phyloP scores from a whole-genome alignment of 2,113 vertebrate genomes.

The Galemys pyrenaicus region DNA sequence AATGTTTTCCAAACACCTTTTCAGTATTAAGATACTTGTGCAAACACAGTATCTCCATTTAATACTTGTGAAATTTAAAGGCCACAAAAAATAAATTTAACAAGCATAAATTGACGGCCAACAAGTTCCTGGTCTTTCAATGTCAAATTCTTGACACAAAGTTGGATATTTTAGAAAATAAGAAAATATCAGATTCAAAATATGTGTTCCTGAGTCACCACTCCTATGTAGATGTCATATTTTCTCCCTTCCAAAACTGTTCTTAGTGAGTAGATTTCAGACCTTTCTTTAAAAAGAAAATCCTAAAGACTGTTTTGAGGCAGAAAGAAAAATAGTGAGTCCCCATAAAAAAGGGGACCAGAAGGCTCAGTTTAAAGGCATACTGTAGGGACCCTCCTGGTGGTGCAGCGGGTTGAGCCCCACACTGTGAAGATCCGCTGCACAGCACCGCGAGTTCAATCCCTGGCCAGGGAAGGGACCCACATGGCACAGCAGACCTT shows the following conservation, averaged over 20 bases:
- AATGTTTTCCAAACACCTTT: background rate
- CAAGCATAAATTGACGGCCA: background rate
- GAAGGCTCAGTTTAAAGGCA: background rate
- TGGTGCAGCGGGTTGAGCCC: too few species aligned
- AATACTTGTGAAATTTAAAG: background rate
- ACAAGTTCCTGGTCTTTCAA: background rate
- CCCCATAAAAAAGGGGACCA: background rate
- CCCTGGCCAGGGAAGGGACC: too few species aligned
- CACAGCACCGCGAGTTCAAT: too few species aligned
- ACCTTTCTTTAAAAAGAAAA: background rate
- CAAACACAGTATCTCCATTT: background rate
- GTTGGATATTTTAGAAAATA: background rate
- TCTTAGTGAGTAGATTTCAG: background rate
- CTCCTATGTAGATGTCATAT: background rate
- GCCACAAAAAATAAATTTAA: background rate
- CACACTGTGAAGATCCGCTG: too few species aligned
- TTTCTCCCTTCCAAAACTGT: background rate
- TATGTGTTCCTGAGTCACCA: background rate
- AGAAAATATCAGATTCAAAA: background rate
- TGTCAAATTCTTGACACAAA: background rate
- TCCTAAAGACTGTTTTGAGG: background rate
- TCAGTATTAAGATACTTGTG: background rate
- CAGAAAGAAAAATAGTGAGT: constrained; percentile 8
- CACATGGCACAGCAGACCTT: too few species aligned
- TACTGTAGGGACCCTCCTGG: too few species aligned